A percentile compares a stretch with the other conserved stretches of the same genome.
Conservation (phyloP, 2,888 invertebrate genomes). For the Galerucella calmariensis region DNA sequence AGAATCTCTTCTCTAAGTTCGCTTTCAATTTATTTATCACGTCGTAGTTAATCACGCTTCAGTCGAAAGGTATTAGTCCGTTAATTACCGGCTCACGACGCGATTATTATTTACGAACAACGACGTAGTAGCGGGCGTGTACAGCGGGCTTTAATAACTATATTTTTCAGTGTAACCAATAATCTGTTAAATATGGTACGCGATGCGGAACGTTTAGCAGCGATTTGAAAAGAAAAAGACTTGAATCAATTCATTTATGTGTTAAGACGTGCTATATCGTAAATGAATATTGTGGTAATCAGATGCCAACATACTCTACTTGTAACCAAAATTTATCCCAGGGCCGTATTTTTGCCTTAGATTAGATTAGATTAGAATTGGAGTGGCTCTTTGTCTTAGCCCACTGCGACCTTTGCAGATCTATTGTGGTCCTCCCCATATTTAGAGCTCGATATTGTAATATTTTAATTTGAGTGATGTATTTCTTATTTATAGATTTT, state of each 20-base stretch:
- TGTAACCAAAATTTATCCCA: no score
- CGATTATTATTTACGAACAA: constrained; percentile 6
- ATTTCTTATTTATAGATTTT: no score
- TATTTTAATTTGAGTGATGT: no score
- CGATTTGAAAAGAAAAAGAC: not conserved
- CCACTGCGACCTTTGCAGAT: no score
- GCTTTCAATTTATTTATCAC: not conserved
- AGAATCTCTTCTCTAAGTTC: not conserved
- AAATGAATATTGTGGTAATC: not conserved
- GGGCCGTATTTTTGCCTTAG: no score
- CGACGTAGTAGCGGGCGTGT: constrained; percentile 1
- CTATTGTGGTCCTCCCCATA: no score
- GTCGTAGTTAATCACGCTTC: constrained; percentile 3
- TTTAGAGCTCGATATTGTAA: no score
- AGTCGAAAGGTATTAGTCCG: constrained; percentile 3
- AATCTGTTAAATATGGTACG: constrained; percentile 2
- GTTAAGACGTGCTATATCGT: not conserved
- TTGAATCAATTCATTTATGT: not conserved
- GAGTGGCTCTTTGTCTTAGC: no score
- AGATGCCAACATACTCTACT: no score
- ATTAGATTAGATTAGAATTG: no score
- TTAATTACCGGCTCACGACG: constrained; percentile 5
- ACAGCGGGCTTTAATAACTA: not conserved
- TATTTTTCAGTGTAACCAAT: not conserved
- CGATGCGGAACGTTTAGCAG: not conserved